Conservation (phyloP, 2,888 invertebrate genomes). For the Hyles lineata region DNA sequence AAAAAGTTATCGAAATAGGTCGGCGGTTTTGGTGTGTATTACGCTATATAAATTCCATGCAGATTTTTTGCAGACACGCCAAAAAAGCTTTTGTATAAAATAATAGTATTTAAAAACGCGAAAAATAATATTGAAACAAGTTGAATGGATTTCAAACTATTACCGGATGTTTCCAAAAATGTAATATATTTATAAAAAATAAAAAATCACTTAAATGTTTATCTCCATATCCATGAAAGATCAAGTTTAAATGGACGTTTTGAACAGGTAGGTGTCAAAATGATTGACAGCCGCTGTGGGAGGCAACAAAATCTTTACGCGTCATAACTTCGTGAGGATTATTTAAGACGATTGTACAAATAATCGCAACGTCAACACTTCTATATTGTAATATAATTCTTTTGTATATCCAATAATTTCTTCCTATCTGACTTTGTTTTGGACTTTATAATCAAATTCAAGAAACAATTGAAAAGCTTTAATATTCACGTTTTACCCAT, state of each 20-base stretch:
- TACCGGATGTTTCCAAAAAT: neutral
- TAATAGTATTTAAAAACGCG: too few relatives aligned
- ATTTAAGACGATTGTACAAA: slow-evolving; percentile 9
- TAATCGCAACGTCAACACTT: slow-evolving; percentile 10
- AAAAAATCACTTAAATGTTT: neutral
- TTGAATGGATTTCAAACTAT: too few relatives aligned
- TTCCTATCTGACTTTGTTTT: neutral
- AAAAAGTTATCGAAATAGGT: too few relatives aligned
- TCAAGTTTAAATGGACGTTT: slow-evolving; percentile 44
- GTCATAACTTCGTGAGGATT: slow-evolving; percentile 41
- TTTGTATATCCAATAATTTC: neutral
- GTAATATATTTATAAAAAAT: neutral
- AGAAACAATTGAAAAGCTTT: too few relatives aligned
- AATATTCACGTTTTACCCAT: too few relatives aligned
- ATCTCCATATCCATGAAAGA: slow-evolving; percentile 42
- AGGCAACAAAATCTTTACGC: slow-evolving; percentile 50
- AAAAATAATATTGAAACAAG: too few relatives aligned
- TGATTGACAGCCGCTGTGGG: slow-evolving; percentile 51
- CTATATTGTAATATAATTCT: neutral
- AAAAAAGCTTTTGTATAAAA: too few relatives aligned
- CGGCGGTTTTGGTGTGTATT: too few relatives aligned
- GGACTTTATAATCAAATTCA: too few relatives aligned
- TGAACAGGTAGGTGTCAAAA: slow-evolving; percentile 52
- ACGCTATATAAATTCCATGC: too few relatives aligned
- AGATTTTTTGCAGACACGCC: too few relatives aligned